A percentile compares a stretch with the other conserved stretches of the same genome.
Conservation (phyloP, 2,888 invertebrate species). For the Orchesellides sinensis region DNA sequence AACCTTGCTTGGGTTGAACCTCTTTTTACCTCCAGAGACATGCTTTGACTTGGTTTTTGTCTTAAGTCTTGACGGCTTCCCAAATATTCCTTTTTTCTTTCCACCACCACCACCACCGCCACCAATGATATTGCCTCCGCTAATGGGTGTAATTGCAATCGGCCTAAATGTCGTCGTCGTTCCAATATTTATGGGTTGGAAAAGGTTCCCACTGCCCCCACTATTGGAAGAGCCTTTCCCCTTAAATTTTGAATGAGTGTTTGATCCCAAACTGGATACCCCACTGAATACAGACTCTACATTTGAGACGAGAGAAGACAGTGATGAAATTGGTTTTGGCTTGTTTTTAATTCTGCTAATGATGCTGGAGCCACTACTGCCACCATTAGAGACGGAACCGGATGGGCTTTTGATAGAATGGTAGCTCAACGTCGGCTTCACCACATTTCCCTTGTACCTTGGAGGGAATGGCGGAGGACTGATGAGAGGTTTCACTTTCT, state of each 20-base stretch:
- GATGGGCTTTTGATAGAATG: neutral
- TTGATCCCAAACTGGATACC: too few species aligned
- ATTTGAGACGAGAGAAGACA: neutral
- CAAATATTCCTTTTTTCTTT: neutral
- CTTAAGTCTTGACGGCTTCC: neutral
- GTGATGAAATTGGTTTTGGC: neutral
- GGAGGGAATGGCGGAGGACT: neutral
- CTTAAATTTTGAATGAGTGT: neutral
- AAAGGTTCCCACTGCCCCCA: neutral
- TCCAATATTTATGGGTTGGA: neutral
- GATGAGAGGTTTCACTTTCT: neutral
- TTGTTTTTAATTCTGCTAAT: neutral
- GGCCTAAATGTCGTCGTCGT: neutral
- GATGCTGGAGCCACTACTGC: neutral
- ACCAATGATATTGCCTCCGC: too few species aligned
- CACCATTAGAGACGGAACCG: neutral
- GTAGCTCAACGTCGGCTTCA: neutral
- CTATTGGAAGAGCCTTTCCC: neutral
- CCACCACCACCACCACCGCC: neutral
- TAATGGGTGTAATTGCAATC: too few species aligned
- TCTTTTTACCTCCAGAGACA: neutral
- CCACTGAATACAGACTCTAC: too few species aligned
- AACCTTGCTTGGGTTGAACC: neutral
- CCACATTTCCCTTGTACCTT: neutral
- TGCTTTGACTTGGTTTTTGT: neutral